These are phyloP conservation scores for Formicarius rufipectus DNA, from an alignment of 2,113 vertebrate species.

Conservation along the genomic window DNA sequence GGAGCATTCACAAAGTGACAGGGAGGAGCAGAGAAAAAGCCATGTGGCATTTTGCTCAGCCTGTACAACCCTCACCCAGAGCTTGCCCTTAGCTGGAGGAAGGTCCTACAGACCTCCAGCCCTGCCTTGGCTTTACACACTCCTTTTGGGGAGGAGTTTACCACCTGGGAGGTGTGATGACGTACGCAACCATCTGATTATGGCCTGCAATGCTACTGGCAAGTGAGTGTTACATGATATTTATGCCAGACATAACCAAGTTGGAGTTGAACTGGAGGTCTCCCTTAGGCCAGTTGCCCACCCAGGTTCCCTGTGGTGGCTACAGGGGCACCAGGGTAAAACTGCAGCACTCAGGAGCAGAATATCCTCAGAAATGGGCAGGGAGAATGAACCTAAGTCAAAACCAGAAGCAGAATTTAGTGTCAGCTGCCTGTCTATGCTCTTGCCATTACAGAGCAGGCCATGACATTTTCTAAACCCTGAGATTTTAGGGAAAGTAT, in stretches of 20 bases:
- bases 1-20: neutral
- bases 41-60: rapidly evolving
- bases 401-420: neutral
- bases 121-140: neutral
- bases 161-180: neutral
- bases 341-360: neutral
- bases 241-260: rapidly evolving
- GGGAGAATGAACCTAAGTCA: neutral
- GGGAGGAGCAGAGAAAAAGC: neutral
- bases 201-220: rapidly evolving
- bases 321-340: neutral
- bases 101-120: neutral
- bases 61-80: neutral
- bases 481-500: neutral
- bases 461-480: neutral
- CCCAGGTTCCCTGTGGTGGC: rapidly evolving
- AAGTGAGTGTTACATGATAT: rapidly evolving
- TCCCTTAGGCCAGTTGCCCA: neutral
- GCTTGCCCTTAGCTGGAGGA: neutral
- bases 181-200: neutral
- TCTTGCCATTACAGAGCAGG: rapidly evolving
- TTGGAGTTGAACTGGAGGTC: neutral
- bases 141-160: neutral
- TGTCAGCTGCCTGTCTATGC: neutral
- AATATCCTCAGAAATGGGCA: neutral